phyloP scores from a whole-genome alignment of 2,888 invertebrate genomes.

The Pandemis corylana region DNA sequence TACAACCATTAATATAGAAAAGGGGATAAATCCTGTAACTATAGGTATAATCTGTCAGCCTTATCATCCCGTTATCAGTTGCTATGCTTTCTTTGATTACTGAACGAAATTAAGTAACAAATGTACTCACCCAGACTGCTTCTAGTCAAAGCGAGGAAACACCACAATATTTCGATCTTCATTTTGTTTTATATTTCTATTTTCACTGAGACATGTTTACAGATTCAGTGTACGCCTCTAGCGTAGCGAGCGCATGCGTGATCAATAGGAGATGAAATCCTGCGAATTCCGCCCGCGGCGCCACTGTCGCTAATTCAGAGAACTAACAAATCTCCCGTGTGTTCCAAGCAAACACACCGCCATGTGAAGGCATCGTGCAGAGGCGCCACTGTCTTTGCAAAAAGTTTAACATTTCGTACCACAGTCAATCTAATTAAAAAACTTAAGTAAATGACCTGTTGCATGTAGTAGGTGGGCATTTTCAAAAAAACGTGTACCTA shows the following conservation, averaged over 20 bases:
- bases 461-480: no score
- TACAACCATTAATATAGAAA: no score
- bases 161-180: constrained; percentile 62
- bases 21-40: no score
- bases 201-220: constrained; percentile 60
- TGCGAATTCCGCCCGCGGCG: not conserved
- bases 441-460: no score
- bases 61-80: not conserved
- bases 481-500: no score
- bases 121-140: constrained; percentile 66
- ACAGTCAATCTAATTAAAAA: no score
- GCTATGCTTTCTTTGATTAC: not conserved
- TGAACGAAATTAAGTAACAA: not conserved
- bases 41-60: not conserved
- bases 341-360: no score
- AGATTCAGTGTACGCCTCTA: constrained; percentile 25
- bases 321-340: no score
- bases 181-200: constrained; percentile 53
- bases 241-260: constrained; percentile 67
- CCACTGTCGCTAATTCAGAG: not conserved
- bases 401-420: no score
- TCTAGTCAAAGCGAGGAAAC: constrained; percentile 58
- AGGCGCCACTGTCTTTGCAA: no score
- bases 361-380: no score
- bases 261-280: constrained; percentile 64